Conservation (phyloP, 1,140 invertebrate species). For the Hormaphis cornu region DNA sequence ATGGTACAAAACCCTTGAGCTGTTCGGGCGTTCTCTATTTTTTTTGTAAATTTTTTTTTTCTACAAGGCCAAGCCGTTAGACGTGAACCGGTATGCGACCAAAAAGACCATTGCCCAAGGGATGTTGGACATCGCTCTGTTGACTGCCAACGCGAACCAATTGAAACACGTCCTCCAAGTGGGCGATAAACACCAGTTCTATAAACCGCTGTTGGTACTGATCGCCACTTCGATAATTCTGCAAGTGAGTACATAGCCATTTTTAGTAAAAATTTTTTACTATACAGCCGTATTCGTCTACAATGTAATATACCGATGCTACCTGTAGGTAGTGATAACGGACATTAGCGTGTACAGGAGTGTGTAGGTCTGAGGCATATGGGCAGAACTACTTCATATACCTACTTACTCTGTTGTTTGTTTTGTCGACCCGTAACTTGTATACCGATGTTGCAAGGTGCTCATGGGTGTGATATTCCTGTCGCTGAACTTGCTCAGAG, state of each 20-base stretch:
- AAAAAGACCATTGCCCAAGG: conserved; percentile 81
- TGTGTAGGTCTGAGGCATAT: too few species aligned
- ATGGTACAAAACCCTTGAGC: too few species aligned
- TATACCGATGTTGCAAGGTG: conserved; percentile 36
- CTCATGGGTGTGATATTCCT: conserved; percentile 55
- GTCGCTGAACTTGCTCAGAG: conserved; percentile 59
- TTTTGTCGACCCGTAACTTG: background rate
- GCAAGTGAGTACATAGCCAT: too few species aligned
- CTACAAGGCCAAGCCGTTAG: conserved; percentile 53
- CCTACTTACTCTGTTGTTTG: too few species aligned
- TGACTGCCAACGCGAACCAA: conserved; percentile 78
- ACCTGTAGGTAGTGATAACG: too few species aligned
- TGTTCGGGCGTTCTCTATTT: too few species aligned
- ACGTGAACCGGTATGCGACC: conserved; percentile 73
- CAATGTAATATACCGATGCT: too few species aligned
- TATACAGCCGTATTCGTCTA: too few species aligned
- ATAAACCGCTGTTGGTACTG: conserved; percentile 65
- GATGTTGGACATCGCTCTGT: conserved; percentile 66
- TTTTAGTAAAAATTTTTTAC: too few species aligned
- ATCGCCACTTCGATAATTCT: conserved; percentile 76
- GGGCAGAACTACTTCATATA: too few species aligned
- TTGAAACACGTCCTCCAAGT: conserved; percentile 77
- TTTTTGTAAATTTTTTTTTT: too few species aligned
- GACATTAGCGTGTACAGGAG: too few species aligned
- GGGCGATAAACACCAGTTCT: conserved; percentile 74